phyloP scores from a whole-genome alignment of 2,113 vertebrate species.

The Ascaphus truei region DNA sequence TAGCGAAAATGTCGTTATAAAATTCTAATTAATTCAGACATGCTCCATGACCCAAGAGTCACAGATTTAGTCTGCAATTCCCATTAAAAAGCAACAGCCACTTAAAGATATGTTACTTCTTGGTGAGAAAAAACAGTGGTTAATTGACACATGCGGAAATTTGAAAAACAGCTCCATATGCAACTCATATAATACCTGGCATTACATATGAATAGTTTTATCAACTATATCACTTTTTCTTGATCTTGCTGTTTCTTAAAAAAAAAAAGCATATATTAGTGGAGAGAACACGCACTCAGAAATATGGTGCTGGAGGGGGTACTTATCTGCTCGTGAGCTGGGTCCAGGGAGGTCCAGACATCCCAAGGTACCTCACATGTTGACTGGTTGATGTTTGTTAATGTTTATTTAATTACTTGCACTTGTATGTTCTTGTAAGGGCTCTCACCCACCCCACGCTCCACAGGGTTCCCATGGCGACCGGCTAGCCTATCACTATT shows the following conservation, averaged over 20 bases:
- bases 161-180: neutral
- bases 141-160: conserved; percentile 20
- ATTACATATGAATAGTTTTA: neutral
- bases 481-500: too few species aligned
- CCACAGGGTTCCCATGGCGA: too few species aligned
- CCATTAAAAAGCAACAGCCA: conserved; percentile 6
- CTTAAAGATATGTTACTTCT: neutral
- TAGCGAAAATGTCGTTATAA: conserved; percentile 4
- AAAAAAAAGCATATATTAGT: too few species aligned
- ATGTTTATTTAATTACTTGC: too few species aligned
- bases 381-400: too few species aligned
- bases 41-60: conserved; percentile 16
- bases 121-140: neutral
- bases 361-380: too few species aligned
- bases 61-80: conserved; percentile 10
- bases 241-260: neutral
- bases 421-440: too few species aligned
- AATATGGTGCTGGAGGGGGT: too few species aligned
- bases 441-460: too few species aligned
- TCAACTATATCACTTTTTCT: neutral
- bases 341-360: too few species aligned
- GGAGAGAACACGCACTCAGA: too few species aligned
- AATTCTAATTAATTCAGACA: conserved; percentile 29
- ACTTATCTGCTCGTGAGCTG: too few species aligned
- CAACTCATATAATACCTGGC: neutral